phyloP scores from a whole-genome alignment of 2,797 vertebrate genomes.

The Phalanger gymnotis region DNA sequence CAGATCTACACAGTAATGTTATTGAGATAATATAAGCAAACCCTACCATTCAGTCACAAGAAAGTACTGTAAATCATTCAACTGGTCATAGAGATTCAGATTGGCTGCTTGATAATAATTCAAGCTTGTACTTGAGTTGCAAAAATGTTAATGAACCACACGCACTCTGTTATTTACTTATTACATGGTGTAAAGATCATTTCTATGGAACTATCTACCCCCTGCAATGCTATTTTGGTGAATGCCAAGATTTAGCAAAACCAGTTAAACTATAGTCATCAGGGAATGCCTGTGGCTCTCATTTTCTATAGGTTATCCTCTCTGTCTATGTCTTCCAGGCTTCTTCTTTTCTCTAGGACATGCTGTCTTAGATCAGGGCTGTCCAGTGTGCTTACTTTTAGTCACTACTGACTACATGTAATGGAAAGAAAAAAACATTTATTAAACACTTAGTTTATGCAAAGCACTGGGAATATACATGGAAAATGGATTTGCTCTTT shows the following conservation, averaged over 20 bases:
- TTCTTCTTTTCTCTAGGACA: not conserved
- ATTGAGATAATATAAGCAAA: not conserved
- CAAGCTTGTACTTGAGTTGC: not conserved
- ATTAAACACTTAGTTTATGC: too few species aligned
- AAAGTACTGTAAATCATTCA: not conserved
- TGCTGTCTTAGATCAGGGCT: rapidly evolving
- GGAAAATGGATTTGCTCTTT: not conserved
- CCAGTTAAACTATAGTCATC: not conserved
- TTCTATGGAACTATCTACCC: not conserved
- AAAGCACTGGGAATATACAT: not conserved
- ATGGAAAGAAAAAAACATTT: not conserved
- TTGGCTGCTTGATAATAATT: not conserved
- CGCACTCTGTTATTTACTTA: not conserved
- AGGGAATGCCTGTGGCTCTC: not conserved
- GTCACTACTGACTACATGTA: not conserved
- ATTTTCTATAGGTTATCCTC: not conserved
- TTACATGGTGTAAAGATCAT: not conserved
- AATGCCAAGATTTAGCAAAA: not conserved
- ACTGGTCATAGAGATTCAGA: not conserved
- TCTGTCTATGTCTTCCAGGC: not conserved
- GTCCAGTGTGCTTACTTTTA: not conserved
- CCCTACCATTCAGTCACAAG: not conserved
- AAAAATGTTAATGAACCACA: too few species aligned
- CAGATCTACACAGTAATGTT: not conserved
- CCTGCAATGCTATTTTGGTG: not conserved